Evolutionary conservation across 35 echinoderm and acorn worm genomes (phyloP).

Genomic region (Hemicentrotus pulcherrimus): DNA sequence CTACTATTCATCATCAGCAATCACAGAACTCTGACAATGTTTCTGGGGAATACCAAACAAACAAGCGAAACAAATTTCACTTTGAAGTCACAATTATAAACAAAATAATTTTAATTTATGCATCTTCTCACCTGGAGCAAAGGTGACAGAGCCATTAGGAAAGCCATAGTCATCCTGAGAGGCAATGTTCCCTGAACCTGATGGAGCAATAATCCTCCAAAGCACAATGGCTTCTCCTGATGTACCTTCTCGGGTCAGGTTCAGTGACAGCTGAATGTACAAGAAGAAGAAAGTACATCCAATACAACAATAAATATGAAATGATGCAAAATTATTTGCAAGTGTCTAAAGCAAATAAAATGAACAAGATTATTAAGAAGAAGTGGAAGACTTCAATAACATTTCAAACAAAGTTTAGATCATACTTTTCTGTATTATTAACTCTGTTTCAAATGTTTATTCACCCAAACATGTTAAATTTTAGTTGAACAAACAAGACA

Average conservation of each 20-base stretch:
- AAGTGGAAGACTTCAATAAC: neutral
- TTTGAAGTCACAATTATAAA: too few species aligned
- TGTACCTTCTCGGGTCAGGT: conserved; percentile 87
- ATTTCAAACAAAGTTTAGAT: neutral
- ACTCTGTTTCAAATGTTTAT: neutral
- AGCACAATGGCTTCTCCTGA: conserved; percentile 70
- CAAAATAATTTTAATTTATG: neutral
- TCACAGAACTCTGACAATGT: too few species aligned
- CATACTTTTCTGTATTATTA: neutral
- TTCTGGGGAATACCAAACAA: too few species aligned
- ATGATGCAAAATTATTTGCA: neutral
- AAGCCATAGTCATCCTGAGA: conserved; percentile 48
- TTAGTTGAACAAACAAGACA: too few species aligned
- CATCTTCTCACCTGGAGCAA: conserved; percentile 67
- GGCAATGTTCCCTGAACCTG: neutral
- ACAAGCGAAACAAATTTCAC: too few species aligned
- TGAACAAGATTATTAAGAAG: too few species aligned
- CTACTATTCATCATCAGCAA: too few species aligned
- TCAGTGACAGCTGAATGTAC: conserved; percentile 59
- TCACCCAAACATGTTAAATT: too few species aligned
- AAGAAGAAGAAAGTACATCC: neutral
- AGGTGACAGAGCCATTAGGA: conserved; percentile 59
- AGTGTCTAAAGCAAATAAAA: too few species aligned
- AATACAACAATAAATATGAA: neutral
- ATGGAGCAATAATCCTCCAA: conserved; percentile 54